phyloP scores from a whole-genome alignment of 2,113 vertebrate species.

The Onychostoma macrolepis region DNA sequence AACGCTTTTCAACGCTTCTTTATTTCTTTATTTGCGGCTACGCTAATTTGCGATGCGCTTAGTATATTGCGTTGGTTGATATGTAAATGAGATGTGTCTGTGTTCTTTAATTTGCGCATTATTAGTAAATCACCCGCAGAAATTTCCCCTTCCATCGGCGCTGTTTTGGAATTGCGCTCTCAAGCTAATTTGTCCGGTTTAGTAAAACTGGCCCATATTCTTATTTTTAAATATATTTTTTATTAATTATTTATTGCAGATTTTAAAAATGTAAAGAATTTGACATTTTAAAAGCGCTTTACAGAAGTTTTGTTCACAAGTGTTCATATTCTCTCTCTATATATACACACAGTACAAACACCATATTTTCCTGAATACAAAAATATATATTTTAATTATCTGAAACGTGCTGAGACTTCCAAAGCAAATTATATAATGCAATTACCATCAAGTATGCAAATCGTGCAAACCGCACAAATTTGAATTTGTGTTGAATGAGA shows the following conservation, averaged over 20 bases:
- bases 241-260: not conserved
- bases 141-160: too few species aligned
- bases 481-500: not conserved
- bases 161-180: too few species aligned
- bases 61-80: too few species aligned
- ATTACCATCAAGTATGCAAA: not conserved
- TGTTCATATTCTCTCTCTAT: not conserved
- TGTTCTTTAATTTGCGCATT: too few species aligned
- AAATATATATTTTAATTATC: not conserved
- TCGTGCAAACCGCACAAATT: not conserved
- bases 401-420: not conserved
- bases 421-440: not conserved
- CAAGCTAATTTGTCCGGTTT: too few species aligned
- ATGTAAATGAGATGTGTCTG: too few species aligned
- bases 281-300: too few species aligned
- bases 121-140: too few species aligned
- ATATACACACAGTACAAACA: not conserved
- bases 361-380: not conserved
- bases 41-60: too few species aligned
- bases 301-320: not conserved
- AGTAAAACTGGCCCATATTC: not conserved
- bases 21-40: too few species aligned
- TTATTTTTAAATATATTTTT: not conserved
- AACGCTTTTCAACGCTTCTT: too few species aligned
- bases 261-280: too few species aligned